Conservation (phyloP, 1,140 invertebrate species). For the Hydropsyche tenuis region DNA sequence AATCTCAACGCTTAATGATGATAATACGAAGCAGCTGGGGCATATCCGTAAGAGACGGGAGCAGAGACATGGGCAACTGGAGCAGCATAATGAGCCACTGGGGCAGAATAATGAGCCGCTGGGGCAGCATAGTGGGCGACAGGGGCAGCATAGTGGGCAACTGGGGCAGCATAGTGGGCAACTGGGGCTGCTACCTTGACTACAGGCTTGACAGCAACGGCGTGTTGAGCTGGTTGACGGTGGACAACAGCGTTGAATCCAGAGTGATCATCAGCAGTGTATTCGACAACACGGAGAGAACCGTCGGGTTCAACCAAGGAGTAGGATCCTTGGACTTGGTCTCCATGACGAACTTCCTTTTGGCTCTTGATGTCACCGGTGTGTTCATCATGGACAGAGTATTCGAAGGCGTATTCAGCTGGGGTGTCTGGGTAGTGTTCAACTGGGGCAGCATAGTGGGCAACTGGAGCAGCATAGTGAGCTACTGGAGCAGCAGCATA, state of each 20-base stretch:
- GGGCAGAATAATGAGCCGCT: constrained; percentile 50
- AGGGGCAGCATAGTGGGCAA: constrained; percentile 50
- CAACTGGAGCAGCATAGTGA: constrained; percentile 45
- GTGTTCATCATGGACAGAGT: constrained; percentile 63
- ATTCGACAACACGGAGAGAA: constrained; percentile 73
- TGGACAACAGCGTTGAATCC: constrained; percentile 74
- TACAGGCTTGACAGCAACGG: constrained; percentile 55
- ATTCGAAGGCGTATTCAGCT: constrained; percentile 62
- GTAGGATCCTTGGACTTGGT: constrained; percentile 66
- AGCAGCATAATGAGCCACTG: constrained; percentile 44
- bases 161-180: constrained; percentile 39
- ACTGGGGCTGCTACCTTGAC: constrained; percentile 51
- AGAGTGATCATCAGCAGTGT: constrained; percentile 74
- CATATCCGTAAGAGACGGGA: constrained; percentile 50
- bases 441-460: constrained; percentile 22
- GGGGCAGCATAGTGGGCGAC: constrained; percentile 51
- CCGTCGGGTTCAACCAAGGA: constrained; percentile 71
- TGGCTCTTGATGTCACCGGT: constrained; percentile 69
- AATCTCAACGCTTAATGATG: constrained; percentile 15
- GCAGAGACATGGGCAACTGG: constrained; percentile 37
- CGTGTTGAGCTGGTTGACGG: constrained; percentile 61
- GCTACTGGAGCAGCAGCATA: constrained; percentile 36
- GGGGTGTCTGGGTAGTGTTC: constrained; percentile 53
- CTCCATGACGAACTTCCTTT: constrained; percentile 66
- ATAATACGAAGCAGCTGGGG: constrained; percentile 39